Evolutionary conservation across 2,888 invertebrate genomes (phyloP), one percentile per base, ranked within the genome.

Genomic region (Cremastinae sp.): DNA sequence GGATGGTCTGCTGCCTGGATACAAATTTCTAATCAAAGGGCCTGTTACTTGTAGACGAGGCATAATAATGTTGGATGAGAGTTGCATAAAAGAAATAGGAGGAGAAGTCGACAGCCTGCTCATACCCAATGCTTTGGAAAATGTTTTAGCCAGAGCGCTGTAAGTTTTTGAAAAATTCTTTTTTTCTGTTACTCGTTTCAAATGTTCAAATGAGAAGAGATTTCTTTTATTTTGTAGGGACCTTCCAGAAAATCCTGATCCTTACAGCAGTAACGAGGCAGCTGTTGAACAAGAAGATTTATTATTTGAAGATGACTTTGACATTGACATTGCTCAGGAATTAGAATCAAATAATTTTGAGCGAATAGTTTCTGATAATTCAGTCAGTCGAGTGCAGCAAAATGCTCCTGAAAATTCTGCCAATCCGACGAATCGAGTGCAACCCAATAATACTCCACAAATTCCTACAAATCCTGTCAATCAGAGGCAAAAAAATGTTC

Each of bases 11-110:
- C 74, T 86, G 41, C 94, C 94, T 0, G 94, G 94, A 0, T 91
- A 91, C 70, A 93, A 95, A 91, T 83, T 94, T 18, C 90, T 93
- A 79, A 90, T 96, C 10, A 92, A 92, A 89, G 95, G 95, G 0
- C 94, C 94, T 7, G 90, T 96, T n/a, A 91, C 91, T 73, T 94
- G 95, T 84, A 92, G 95, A 41, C 90, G 92, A 74, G 95, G 96
- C 0, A 91, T 94, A 73, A 84, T 96, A 43, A 90, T 95, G 81
- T 88, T 96, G 74, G 92, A 94, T 73, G 92, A 92, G 68, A 88
- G 89, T 53, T 90, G 92, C 58, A 85, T 95, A 3, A 91, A 92
- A 78, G 88, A 94, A 70, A 86, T 95, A 0, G 95, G 95, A 0
- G 96, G 96, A 0, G 94, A 95, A 88, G 94, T 95, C 0, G 94